Base-by-base conservation (phyloP, 2,888 invertebrate species). In the Diaprepes abbreviatus region DNA sequence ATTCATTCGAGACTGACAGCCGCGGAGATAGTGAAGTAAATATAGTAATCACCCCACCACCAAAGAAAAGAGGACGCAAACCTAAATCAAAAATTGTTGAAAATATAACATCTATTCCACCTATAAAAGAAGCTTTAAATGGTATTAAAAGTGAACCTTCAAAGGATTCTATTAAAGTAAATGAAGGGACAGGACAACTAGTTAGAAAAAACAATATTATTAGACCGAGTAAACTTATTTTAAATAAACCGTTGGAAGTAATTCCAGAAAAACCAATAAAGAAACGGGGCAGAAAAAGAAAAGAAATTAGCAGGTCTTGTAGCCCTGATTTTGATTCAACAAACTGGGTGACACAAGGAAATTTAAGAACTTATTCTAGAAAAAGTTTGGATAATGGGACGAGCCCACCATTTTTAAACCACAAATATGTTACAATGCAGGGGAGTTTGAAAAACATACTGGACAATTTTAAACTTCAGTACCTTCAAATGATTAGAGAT, bases 401-500 rank as follows among this genome's bases (percentile, higher is more conserved):
- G 10, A 38, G 38, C 24, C 40, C 17, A 28, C 54, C 33, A 36
- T 64, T 54, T 36, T 21, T 43, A 9, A 40, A 60, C 35, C 36
- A 43, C 2, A 64, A 19, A 14, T 17, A 35, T 12, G 33, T 28
- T 10, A 9, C 21, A n/a, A 38, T 62, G 35, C 66, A 65, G 17
- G 31, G 28, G 12, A 59, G 50, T 14, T 58, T 73, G n/a, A 52
- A 71, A 33, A 43, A 17, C n/a, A 14, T 73, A 50, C 35, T 73
- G 50, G 68, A 73, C 12, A 50, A 21, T 31, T 71, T 68, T 57
- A 73, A 73, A 58, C 17, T 62, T 19, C 65, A 73, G 24, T 73
- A 73, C 35, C 43, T 66, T 33, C 66, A 73, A 50, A 65, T 64
- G 54, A 40, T 73, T 12, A 57, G 28, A 1, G 58, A 71, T n/a